phyloP scores from a whole-genome alignment of 2,113 vertebrate genomes.

The Antigone vipio region DNA sequence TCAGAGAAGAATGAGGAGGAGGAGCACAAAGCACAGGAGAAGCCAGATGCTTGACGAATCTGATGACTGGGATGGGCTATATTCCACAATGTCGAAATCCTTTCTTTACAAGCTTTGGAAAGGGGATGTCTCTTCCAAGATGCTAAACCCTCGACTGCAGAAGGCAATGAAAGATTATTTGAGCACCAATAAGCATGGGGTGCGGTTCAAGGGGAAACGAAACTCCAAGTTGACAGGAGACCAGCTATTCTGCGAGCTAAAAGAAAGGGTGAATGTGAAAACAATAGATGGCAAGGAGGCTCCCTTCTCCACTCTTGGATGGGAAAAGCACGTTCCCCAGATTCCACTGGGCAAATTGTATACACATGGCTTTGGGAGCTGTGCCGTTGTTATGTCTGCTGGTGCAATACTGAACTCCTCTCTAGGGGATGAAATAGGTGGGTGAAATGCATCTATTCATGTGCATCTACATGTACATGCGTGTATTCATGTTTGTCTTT shows the following conservation, averaged over 20 bases:
- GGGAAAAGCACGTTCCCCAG: conserved; percentile 84
- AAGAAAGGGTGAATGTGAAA: conserved; percentile 77
- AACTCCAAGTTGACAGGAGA: conserved; percentile 62
- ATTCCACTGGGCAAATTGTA: conserved; percentile 78
- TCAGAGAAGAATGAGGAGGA: conserved; percentile 48
- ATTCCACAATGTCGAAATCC: conserved; percentile 84
- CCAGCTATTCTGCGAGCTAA: conserved; percentile 87
- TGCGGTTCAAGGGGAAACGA: conserved; percentile 81
- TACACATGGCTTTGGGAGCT: conserved; percentile 77
- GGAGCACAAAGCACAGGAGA: conserved; percentile 9
- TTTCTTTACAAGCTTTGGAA: conserved; percentile 88
- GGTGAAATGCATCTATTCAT: conserved; percentile 37
- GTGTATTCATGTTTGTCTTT: background rate
- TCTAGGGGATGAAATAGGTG: conserved; percentile 93
- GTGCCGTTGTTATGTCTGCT: conserved; percentile 95
- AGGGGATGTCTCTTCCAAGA: conserved; percentile 83
- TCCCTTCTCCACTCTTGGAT: conserved; percentile 89
- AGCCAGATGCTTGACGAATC: conserved; percentile 51
- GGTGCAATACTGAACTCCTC: conserved; percentile 94
- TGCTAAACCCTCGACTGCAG: conserved; percentile 91
- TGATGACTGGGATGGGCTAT: conserved; percentile 79
- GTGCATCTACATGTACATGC: background rate
- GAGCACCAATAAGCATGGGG: conserved; percentile 89
- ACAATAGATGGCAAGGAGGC: conserved; percentile 89
- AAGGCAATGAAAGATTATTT: conserved; percentile 91